These are phyloP conservation scores for Oncopodura yosiiana DNA, from an alignment of 1,140 invertebrate genomes.

Conservation along the genomic window DNA sequence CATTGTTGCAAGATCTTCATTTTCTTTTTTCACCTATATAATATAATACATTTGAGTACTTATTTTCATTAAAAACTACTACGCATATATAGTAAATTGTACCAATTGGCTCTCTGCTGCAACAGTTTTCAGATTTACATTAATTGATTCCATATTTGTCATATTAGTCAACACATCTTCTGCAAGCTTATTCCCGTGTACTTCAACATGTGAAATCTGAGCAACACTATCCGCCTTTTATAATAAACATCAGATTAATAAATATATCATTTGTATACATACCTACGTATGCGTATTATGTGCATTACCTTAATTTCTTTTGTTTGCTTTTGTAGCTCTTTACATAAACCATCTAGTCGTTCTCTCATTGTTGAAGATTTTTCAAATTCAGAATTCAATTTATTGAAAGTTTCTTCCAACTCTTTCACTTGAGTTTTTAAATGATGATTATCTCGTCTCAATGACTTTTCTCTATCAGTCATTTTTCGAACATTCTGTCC, in stretches of 20 bases:
- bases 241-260: neutral
- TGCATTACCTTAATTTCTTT: conserved; percentile 26
- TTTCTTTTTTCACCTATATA: conserved; percentile 27
- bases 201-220: conserved; percentile 25
- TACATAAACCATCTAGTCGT: conserved; percentile 27
- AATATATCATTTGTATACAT: neutral
- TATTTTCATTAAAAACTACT: too few species aligned
- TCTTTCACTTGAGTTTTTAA: conserved; percentile 20
- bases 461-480: conserved; percentile 16
- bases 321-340: conserved; percentile 29
- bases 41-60: neutral
- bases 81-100: too few species aligned
- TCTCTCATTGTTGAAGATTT: conserved; percentile 21
- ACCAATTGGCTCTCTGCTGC: conserved; percentile 19
- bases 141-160: conserved; percentile 27
- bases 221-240: conserved; percentile 22
- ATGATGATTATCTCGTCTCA: conserved; percentile 12
- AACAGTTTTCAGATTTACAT: conserved; percentile 14
- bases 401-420: conserved; percentile 16
- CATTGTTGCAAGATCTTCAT: conserved; percentile 24
- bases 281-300: neutral
- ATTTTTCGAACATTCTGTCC: neutral
- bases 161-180: conserved; percentile 26
- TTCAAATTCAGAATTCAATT: conserved; percentile 16
- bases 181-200: conserved; percentile 23